phyloP scores from a whole-genome alignment of 2,797 vertebrate genomes.

The Sebastiscus albofasciatus region DNA sequence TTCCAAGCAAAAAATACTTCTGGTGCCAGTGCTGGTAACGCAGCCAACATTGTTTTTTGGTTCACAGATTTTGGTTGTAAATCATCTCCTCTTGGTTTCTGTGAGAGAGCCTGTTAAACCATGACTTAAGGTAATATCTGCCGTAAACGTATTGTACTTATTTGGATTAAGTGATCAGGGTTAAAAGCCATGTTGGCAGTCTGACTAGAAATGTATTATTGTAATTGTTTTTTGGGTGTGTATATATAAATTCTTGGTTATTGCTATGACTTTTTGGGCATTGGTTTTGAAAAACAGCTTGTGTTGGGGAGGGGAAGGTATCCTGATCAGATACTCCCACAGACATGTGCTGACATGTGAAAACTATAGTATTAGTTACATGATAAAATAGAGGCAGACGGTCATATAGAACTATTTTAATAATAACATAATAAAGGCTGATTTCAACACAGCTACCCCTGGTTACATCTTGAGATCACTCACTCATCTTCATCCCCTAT shows the following conservation, averaged over 20 bases:
- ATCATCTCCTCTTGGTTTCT: neutral
- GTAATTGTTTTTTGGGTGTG: neutral
- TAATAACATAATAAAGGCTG: neutral
- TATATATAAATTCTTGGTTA: neutral
- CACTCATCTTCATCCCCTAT: too few relatives aligned
- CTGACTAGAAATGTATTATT: neutral
- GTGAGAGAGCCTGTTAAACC: neutral
- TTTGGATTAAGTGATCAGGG: neutral
- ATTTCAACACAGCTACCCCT: neutral
- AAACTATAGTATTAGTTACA: neutral
- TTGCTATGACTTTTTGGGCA: neutral
- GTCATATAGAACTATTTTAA: neutral
- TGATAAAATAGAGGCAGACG: neutral
- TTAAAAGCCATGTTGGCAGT: neutral
- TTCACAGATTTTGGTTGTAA: neutral
- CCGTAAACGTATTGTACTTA: neutral
- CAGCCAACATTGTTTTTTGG: neutral
- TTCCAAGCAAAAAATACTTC: neutral
- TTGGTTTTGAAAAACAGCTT: neutral
- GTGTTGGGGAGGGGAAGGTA: neutral
- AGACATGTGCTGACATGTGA: neutral
- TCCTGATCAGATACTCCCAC: neutral
- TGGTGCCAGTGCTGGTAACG: neutral
- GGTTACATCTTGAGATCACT: neutral
- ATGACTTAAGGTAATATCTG: neutral